Evolutionary conservation across 1,140 invertebrate genomes (phyloP).

Genomic region (Pseudomyrmex gracilis): DNA sequence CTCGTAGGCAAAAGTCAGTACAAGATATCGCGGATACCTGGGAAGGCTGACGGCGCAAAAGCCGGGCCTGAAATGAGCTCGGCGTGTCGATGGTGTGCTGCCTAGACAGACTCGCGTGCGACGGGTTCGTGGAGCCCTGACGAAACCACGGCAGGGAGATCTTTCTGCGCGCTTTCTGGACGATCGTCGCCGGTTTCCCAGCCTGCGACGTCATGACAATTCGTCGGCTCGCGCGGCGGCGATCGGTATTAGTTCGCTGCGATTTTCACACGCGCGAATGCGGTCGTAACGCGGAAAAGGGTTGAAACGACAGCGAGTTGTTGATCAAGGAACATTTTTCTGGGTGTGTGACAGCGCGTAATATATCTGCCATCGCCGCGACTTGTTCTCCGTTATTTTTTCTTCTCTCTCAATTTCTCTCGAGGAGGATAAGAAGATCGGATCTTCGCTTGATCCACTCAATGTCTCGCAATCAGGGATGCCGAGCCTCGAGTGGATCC

Average conservation of each 20-base stretch:
- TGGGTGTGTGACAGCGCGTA: slow-evolving; percentile 12
- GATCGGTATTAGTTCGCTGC: neutral
- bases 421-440: neutral
- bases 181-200: slow-evolving; percentile 85
- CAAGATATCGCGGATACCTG: slow-evolving; percentile 81
- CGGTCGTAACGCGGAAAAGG: slow-evolving; percentile 21
- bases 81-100: slow-evolving; percentile 96
- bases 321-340: slow-evolving; percentile 2
- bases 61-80: slow-evolving; percentile 90
- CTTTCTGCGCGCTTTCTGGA: slow-evolving; percentile 91
- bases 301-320: slow-evolving; percentile 39
- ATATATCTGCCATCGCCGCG: neutral
- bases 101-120: slow-evolving; percentile 90
- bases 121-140: slow-evolving; percentile 90
- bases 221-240: slow-evolving; percentile 1
- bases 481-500: slow-evolving; percentile 35
- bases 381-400: too few species aligned
- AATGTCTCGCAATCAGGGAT: slow-evolving; percentile 9
- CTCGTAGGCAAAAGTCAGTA: neutral
- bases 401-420: neutral
- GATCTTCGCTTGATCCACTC: slow-evolving; percentile 18
- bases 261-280: slow-evolving; percentile 55
- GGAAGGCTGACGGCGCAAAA: slow-evolving; percentile 87
- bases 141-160: slow-evolving; percentile 96
- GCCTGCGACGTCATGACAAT: slow-evolving; percentile 82